Evolutionary conservation across 2,888 invertebrate genomes (phyloP).

Genomic region (Thumatha senex): DNA sequence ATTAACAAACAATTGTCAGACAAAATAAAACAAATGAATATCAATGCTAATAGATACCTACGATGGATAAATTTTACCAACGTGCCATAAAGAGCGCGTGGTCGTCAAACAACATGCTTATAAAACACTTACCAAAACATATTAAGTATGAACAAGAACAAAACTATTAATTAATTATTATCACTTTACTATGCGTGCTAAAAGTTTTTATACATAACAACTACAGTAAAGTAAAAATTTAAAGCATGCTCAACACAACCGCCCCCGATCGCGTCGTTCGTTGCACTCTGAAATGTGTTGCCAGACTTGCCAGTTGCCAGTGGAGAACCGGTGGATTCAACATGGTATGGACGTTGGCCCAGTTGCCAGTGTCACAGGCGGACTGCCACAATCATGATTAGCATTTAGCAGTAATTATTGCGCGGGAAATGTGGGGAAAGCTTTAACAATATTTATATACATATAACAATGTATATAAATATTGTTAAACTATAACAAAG

Average conservation of each 20-base stretch:
- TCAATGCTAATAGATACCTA: conserved; percentile 7
- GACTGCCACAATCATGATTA: no score
- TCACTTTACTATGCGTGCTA: conserved; percentile 20
- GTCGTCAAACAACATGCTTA: conserved; percentile 29
- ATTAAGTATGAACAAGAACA: conserved; percentile 26
- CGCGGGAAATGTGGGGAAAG: no score
- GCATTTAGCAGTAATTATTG: no score
- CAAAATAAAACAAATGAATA: conserved; percentile 18
- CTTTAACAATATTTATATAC: no score
- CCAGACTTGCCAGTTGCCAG: no score
- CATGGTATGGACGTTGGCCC: no score
- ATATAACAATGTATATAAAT: no score
- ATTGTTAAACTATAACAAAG: no score
- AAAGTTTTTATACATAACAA: conserved; percentile 41
- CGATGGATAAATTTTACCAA: conserved; percentile 28
- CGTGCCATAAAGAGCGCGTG: conserved; percentile 57
- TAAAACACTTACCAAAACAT: conserved; percentile 56
- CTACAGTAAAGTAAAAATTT: conserved; percentile 35
- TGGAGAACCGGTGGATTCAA: no score
- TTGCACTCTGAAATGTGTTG: conserved; percentile 38
- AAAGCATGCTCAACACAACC: conserved; percentile 55
- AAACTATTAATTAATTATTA: conserved; percentile 12
- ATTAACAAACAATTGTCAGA: conserved; percentile 10
- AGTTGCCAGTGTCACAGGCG: no score
- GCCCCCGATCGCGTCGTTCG: conserved; percentile 48